Evolutionary conservation across 2,888 invertebrate species (phyloP).

Genomic region (Arrhopalites spinosus): DNA sequence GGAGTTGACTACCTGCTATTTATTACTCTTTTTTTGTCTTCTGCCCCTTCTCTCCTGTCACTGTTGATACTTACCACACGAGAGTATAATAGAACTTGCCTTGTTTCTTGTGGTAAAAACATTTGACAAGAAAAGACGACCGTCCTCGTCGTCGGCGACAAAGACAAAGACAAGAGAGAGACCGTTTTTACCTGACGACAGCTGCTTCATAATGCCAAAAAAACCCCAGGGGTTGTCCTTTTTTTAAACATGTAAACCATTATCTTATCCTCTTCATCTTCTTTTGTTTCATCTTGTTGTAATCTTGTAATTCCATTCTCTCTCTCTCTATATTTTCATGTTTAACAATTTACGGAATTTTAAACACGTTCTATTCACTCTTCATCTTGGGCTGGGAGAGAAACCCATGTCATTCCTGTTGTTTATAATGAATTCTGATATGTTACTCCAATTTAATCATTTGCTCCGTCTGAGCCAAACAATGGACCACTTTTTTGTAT

Average conservation of each 20-base stretch:
- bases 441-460: too few species aligned
- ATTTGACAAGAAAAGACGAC: neutral
- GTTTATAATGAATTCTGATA: too few species aligned
- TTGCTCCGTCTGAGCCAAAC: too few species aligned
- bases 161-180: neutral
- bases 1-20: too few species aligned
- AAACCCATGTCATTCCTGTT: neutral
- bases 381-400: neutral
- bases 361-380: neutral
- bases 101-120: too few species aligned
- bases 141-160: neutral
- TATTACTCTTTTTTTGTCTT: too few species aligned
- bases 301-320: neutral
- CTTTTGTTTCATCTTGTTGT: neutral
- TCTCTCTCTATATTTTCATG: too few species aligned
- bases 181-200: slow-evolving; percentile 13
- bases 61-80: too few species aligned
- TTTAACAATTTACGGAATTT: slow-evolving; percentile 8
- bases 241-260: neutral
- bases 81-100: neutral
- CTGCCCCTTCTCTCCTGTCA: too few species aligned
- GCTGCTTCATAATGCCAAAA: slow-evolving; percentile 9
- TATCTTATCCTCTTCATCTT: neutral
- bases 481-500: too few species aligned
- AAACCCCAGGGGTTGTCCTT: neutral